phyloP scores from a whole-genome alignment of 2,888 invertebrate species.

The Uropetala carovei region DNA sequence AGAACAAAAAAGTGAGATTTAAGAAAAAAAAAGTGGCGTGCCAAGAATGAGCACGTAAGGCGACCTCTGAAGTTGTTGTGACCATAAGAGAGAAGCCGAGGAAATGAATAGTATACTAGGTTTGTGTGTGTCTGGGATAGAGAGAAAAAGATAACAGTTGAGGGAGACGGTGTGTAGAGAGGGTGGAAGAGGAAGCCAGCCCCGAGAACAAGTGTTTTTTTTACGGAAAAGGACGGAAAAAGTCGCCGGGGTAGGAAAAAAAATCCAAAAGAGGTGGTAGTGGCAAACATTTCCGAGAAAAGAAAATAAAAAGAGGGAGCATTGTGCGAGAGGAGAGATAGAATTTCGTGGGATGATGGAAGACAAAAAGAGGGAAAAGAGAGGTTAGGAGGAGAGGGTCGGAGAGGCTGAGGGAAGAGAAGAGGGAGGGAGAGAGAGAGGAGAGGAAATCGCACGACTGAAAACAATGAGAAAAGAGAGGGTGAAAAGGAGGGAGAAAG shows the following conservation, averaged over 20 bases:
- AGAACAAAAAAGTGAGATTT: too few species aligned
- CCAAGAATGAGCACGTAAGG: too few species aligned
- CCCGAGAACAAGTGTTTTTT: too few species aligned
- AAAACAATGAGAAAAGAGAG: background rate
- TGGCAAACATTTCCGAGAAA: background rate
- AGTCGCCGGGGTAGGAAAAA: background rate
- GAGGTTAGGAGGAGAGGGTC: background rate
- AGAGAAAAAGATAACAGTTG: too few species aligned
- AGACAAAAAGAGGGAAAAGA: background rate
- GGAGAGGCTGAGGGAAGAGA: background rate
- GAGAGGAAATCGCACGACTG: background rate
- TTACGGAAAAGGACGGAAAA: background rate
- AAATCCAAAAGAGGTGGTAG: too few species aligned
- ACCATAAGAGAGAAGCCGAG: too few species aligned
- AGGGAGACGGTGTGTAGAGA: too few species aligned
- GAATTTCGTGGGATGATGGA: background rate
- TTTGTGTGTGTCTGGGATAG: too few species aligned
- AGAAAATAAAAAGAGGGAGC: background rate
- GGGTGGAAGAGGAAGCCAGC: too few species aligned
- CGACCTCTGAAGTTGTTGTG: too few species aligned
- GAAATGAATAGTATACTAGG: too few species aligned
- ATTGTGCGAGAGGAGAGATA: background rate
- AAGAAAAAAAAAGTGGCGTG: too few species aligned
- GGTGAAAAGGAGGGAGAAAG: background rate
- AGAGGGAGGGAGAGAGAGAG: constrained; percentile 3